phyloP scores from a whole-genome alignment of 2,113 vertebrate species.

The Tricholaema leucomelas region DNA sequence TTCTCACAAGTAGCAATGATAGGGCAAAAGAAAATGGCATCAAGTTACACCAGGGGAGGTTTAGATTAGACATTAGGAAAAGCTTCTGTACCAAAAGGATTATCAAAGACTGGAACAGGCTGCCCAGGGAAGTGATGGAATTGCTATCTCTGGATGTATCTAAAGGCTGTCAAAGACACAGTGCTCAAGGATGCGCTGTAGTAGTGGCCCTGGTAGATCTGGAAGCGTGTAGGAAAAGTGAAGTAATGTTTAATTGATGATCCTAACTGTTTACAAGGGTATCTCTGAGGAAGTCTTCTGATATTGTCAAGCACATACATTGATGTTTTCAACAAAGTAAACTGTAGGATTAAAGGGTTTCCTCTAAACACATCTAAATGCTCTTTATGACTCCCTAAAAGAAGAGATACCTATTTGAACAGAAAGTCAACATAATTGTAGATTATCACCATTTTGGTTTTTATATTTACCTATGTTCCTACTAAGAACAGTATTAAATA shows the following conservation, averaged over 20 bases:
- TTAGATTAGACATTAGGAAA: too few relatives aligned
- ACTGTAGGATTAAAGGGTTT: background rate
- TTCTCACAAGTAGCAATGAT: too few relatives aligned
- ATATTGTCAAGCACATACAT: background rate
- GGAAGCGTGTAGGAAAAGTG: background rate
- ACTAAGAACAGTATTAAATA: background rate
- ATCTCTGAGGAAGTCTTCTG: background rate
- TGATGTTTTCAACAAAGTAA: background rate
- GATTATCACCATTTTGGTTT: background rate
- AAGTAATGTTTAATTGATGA: background rate
- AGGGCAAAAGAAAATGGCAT: too few relatives aligned
- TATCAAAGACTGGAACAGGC: too few relatives aligned
- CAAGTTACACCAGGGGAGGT: too few relatives aligned
- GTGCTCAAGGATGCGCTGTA: too few relatives aligned
- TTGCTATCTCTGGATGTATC: too few relatives aligned
- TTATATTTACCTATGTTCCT: background rate
- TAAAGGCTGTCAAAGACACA: too few relatives aligned
- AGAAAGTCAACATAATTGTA: background rate
- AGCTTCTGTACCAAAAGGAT: too few relatives aligned
- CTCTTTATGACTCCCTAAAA: background rate
- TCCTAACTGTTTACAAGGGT: background rate
- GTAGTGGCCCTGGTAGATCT: too few relatives aligned
- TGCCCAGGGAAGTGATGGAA: too few relatives aligned
- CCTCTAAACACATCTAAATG: background rate
- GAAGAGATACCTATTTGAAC: background rate